Base-by-base conservation (phyloP, 30 jellyfish, hydroid and myxozoan species). In the Sanderia malayensis region DNA sequence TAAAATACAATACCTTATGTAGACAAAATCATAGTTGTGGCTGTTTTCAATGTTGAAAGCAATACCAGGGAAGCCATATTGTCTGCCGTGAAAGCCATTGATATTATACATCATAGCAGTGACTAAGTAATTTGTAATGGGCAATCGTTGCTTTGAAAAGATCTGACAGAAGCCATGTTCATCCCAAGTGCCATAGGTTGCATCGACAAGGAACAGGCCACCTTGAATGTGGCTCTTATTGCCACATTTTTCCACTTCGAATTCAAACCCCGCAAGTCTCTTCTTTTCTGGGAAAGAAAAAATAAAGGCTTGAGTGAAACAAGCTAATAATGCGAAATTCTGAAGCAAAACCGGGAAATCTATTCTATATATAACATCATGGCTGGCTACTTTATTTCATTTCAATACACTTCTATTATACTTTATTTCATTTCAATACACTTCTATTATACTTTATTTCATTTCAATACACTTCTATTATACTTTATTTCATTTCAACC, bases 41-140 rank as follows among this genome's bases (percentile, higher is more conserved):
- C 59, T 70, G 64, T 85, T 83, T 58, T 85, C 79, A 25, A 76
- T 83, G 73, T 85, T 85, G 62, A 57, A 85, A 22, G 95, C 95
- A 21, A 85, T 61, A 15, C 95, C 95, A 53, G 85, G 90, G 44
- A 65, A 85, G 45, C 95, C 95, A 67, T 61, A 85, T 46, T 70
- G 75, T 30, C 69, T 60, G 4, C 95, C 90, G 31, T 85, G 86
- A 25, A 52, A 67, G 49, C 95, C 95, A 31, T 47, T 33, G 52
- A 65, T 78, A 26, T 85, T 85, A 59, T 75, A 85, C 70, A 85
- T 47, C 32, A 41, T 57, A 3, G 86, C 86, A 7, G 92, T 60
- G 61, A 85, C 84, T 7, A 21, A 73, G 41, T 85, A 85, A 33
- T 77, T 69, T 60, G 52, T 27, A 21, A 32, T 77, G 47, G 74